Evolutionary conservation across 2,888 invertebrate species (phyloP), one percentile per base, ranked within the genome.

Genomic region (Congeria kusceri): DNA sequence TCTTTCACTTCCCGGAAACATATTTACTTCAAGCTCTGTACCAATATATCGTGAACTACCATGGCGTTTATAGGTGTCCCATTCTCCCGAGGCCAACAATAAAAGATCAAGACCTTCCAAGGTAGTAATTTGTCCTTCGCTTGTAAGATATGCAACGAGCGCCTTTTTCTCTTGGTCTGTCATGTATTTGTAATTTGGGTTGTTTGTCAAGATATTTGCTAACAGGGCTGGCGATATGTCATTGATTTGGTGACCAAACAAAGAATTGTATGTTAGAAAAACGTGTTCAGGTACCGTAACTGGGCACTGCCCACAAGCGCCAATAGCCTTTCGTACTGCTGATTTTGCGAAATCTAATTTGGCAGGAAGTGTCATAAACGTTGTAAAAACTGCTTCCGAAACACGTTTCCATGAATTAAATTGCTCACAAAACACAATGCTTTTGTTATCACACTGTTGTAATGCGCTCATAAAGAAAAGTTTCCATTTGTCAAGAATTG

Each of bases 401-500:
- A 59, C 18, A 25, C 59, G 27, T 18, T 65, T 39, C 72, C 72
- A 72, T 18, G 29, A 49, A 20, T 72, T 59, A 49, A 39, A 49
- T 25, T 73, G 67, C 13, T 62, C 23, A 23, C 73, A 63, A 58
- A 66, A 80, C 23, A 78, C 49, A 25, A 75, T 56, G 1, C 28
- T 9, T 39, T 15, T 47, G n/a, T 69, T 4, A 25, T 68, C 25
- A 4, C 75, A 39, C 11, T 7, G 46, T 3, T 59, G 23, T 23
- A 56, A 63, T 1, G 80, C 44, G 15, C 75, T 75, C 0, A 39
- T 27, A 25, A 89, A 74, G 20, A 92, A 79, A 47, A 83, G 80
- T 59, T 86, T 77, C 79, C 85, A 85, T 18, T 74, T 76, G 3
- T 58, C 75, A 29, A 20, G 47, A 49, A 83, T 70, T 23, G 46